Evolutionary conservation across 1,140 invertebrate species (phyloP).

Genomic region (Aporrectodea caliginosa): DNA sequence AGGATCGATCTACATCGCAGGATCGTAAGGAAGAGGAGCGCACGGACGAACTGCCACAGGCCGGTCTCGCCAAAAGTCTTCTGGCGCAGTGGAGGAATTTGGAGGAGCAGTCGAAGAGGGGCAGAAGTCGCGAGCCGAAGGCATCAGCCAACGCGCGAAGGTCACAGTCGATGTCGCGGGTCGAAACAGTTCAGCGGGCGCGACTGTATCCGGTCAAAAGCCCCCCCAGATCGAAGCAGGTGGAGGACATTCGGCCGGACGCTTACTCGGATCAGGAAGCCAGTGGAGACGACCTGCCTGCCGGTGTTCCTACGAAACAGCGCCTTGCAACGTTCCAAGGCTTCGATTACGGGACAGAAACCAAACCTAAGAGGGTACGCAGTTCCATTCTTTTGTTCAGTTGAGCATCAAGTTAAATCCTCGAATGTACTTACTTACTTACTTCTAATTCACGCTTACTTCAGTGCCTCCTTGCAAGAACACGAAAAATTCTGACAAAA

Average conservation of each 20-base stretch:
- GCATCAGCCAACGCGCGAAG: neutral
- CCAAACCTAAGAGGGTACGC: too few relatives aligned
- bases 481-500: too few relatives aligned
- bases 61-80: constrained; percentile 24
- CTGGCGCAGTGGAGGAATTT: constrained; percentile 27
- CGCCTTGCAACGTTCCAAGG: neutral
- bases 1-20: too few relatives aligned
- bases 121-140: neutral
- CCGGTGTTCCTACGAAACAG: neutral
- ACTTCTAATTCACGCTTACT: too few relatives aligned
- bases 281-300: neutral
- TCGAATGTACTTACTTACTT: too few relatives aligned
- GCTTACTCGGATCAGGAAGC: neutral
- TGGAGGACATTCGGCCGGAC: neutral
- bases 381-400: too few relatives aligned
- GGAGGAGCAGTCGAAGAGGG: constrained; percentile 2
- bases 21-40: neutral
- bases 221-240: neutral
- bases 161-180: constrained; percentile 12
- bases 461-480: too few relatives aligned
- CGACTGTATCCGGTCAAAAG: constrained; percentile 4
- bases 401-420: too few relatives aligned
- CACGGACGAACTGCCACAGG: constrained; percentile 25
- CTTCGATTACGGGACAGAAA: too few relatives aligned
- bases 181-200: constrained; percentile 7